Base-by-base conservation (phyloP, 2,113 vertebrate species). In the Archilochus colubris region DNA sequence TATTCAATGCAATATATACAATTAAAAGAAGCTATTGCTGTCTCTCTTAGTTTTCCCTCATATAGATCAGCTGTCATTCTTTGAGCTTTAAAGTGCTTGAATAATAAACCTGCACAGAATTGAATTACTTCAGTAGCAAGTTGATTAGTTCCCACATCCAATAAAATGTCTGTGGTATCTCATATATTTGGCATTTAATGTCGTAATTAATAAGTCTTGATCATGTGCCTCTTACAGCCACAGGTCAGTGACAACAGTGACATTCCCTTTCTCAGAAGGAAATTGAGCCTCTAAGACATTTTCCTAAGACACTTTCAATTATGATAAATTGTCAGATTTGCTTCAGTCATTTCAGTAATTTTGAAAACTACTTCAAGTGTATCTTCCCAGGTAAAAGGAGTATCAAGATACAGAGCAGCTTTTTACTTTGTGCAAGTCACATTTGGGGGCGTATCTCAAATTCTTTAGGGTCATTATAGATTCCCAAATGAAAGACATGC, bases 151-250 rank as follows among this genome's bases (percentile, higher is more conserved):
- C 78, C 90, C 79, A 88, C 92, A 94, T 89, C 92, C 85, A 95
- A 88, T 93, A 93, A 94, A 97, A 95, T 86, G 77, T 88, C 94
- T 89, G 31, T 59, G 54, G 70, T 93, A 94, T 91, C 80, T 86
- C 82, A 86, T 81, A 83, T 77, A 96, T 88, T 97, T 93, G 88
- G 94, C 94, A 96, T 96, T 95, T 95, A 90, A 95, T 87, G 58
- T 70, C 92, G 88, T 96, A 98, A 95, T 97, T 95, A 97, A 91
- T 95, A 96, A 94, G 59, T 89, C 74, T 92, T 86, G 80, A 93
- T 94, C 89, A 66, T 91, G 82, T 95, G 88, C 82, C 72, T 92
- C 66, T 92, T 59, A 68, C 59, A 95, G 75, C 50, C 82, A 95
- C 89, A 93, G 83, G 82, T 95, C 90, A 97, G 94, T 91, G 89